Evolutionary conservation across 1,140 invertebrate species (phyloP).

Genomic region (Delia radicum): DNA sequence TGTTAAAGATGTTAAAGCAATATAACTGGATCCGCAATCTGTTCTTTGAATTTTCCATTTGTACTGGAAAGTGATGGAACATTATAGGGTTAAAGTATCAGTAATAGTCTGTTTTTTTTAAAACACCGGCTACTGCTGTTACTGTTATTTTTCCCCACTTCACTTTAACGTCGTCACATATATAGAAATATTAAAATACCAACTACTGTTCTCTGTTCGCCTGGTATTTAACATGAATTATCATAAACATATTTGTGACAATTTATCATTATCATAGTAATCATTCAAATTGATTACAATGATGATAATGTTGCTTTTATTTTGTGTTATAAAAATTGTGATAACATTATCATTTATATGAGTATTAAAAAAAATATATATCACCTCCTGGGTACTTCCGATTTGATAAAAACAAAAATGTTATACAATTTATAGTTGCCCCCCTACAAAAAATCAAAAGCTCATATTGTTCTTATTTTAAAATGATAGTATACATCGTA

Average conservation of each 20-base stretch:
- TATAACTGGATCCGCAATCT: too few relatives aligned
- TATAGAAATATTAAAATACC: not conserved
- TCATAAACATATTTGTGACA: slow-evolving; percentile 22
- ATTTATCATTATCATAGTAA: not conserved
- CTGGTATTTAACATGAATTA: slow-evolving; percentile 23
- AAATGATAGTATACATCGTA: not conserved
- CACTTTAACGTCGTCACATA: not conserved
- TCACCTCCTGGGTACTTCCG: too few relatives aligned
- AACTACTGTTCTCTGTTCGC: not conserved
- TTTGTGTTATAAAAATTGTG: not conserved
- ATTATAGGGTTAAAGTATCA: too few relatives aligned
- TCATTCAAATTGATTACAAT: not conserved
- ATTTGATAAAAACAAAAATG: not conserved
- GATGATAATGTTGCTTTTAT: not conserved
- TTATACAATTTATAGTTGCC: too few relatives aligned
- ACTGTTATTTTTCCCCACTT: not conserved
- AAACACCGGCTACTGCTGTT: not conserved
- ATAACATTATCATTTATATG: not conserved
- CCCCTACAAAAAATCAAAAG: not conserved
- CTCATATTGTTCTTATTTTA: not conserved
- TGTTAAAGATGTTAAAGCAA: too few relatives aligned
- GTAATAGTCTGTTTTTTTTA: not conserved
- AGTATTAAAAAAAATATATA: not conserved
- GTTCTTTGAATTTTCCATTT: too few relatives aligned
- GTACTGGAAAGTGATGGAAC: too few relatives aligned